phyloP scores from a whole-genome alignment of 1,140 invertebrate genomes.

The Frieseomelitta varia region DNA sequence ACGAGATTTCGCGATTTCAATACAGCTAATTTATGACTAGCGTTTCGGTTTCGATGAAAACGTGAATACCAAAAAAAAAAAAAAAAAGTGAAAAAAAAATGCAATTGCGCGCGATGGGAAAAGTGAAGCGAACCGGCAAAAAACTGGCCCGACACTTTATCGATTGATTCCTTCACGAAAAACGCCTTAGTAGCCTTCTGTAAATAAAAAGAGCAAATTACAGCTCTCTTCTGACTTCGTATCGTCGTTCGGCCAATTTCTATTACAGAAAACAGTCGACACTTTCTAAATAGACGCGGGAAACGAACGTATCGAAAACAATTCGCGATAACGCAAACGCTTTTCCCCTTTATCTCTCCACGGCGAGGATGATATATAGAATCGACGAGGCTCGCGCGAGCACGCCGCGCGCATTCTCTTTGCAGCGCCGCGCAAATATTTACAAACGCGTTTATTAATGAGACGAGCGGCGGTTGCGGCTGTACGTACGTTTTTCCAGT shows the following conservation, averaged over 20 bases:
- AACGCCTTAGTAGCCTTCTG: no score
- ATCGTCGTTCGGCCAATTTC: background rate
- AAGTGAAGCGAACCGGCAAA: background rate
- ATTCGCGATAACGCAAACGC: background rate
- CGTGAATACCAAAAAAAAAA: background rate
- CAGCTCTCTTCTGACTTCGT: background rate
- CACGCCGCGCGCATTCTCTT: background rate
- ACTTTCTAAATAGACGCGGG: background rate
- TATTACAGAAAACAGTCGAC: background rate
- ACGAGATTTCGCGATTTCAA: constrained; percentile 33
- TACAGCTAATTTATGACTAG: constrained; percentile 39
- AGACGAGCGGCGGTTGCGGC: background rate
- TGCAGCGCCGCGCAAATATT: background rate
- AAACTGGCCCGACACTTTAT: background rate
- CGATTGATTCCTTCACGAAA: no score
- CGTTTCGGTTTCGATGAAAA: constrained; percentile 11
- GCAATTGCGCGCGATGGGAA: background rate
- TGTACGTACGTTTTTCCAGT: background rate
- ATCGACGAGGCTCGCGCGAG: background rate
- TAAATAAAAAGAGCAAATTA: no score
- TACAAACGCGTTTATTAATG: background rate
- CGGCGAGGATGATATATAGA: background rate
- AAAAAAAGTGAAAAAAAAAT: background rate
- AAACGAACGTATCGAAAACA: constrained; percentile 35
- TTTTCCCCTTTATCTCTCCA: background rate